A percentile compares a stretch with the other conserved stretches of the same genome.
Evolutionary conservation across 1,140 invertebrate species (phyloP).

Genomic region (Forficula auricularia): DNA sequence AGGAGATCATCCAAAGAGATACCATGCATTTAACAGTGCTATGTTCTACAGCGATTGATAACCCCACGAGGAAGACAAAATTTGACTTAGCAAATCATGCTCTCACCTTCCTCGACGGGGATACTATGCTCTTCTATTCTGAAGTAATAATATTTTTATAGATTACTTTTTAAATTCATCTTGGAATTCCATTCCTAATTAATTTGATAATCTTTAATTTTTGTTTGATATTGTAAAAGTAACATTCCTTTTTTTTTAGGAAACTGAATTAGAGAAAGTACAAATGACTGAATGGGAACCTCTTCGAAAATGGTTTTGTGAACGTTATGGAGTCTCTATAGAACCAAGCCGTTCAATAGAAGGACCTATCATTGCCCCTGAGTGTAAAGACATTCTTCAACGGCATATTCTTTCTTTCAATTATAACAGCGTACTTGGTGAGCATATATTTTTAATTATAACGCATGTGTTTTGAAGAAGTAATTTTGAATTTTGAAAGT

Average conservation of each 20-base stretch:
- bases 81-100: constrained; percentile 59
- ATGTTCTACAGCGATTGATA: constrained; percentile 78
- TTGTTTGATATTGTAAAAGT: constrained; percentile 8
- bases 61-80: constrained; percentile 65
- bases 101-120: constrained; percentile 67
- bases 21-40: constrained; percentile 82
- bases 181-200: background rate
- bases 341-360: constrained; percentile 49
- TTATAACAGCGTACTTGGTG: constrained; percentile 61
- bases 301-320: constrained; percentile 71
- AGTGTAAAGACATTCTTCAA: constrained; percentile 47
- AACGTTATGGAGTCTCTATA: constrained; percentile 54
- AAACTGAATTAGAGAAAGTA: constrained; percentile 50
- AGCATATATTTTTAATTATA: too few species aligned
- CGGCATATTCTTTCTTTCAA: constrained; percentile 61
- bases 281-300: constrained; percentile 77
- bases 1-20: constrained; percentile 52
- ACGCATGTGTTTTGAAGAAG: too few species aligned
- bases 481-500: too few species aligned
- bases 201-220: too few species aligned
- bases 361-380: constrained; percentile 37
- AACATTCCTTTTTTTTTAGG: constrained; percentile 32
- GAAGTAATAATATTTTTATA: constrained; percentile 36
- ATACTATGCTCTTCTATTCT: constrained; percentile 66
- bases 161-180: background rate